Evolutionary conservation across 2,797 vertebrate species (phyloP), one percentile per base, ranked within the genome.

Genomic region (Synaphobranchus kaupii): DNA sequence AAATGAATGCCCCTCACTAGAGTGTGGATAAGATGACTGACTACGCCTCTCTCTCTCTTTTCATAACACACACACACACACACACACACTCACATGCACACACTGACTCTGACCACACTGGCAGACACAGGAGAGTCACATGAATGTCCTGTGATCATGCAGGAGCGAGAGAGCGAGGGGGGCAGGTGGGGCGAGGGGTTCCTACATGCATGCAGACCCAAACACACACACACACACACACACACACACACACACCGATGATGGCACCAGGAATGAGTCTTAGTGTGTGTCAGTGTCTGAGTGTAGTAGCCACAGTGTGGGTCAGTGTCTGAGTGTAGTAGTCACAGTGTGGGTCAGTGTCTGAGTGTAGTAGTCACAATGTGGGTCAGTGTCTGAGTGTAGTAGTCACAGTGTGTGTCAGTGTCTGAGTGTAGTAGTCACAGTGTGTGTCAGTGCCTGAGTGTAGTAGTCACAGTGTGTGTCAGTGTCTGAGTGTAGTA

Each of bases 121-220:
- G 76, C 39, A 83, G 50, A 52, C 7, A 83, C 10, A 80, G 86
- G 81, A 87, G 81, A 50, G 66, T 87, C 86, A 84, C 86, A 84
- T 84, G 66, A 50, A 54, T 52, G n/a, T 86, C 71, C 25, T 9
- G 82, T 39, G 47, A 86, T 47, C 60, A 89, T 86, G 88, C 86
- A 86, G 39, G 71, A 20, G 13, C 1, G 50, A 58, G 83, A 63
- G 63, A 47, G 25, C 4, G 63, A 22, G 66, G 84, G 63, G 58
- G 47, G 47, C 31, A 85, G 60, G 66, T 20, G 78, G 56, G 82
- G 60, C 39, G 76, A 52, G 28, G 60, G 47, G 47, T 20, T 66
- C 4, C 13, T 31, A 63, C 83, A 88, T 44, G 87, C 92, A 91
- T 91, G 91, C 91, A 87, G 82, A 56, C 20, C 34, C 86, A 39